These are phyloP conservation scores for Pygoscelis antarcticus DNA, from an alignment of 2,113 vertebrate species.

Conservation along the genomic window DNA sequence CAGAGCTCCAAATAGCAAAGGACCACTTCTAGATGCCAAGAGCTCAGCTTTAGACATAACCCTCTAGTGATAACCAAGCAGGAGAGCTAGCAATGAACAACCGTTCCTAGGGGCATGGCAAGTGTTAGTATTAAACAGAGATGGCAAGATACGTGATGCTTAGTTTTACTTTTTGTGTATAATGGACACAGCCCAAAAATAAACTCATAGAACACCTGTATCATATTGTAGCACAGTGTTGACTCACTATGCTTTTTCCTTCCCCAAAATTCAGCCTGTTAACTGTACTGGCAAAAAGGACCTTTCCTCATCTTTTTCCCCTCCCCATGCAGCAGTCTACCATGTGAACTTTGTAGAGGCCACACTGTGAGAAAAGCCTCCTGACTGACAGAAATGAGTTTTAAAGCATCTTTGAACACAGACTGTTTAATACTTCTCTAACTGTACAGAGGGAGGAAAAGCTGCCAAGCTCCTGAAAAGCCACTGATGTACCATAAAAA, in stretches of 20 bases:
- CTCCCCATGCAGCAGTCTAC: not conserved
- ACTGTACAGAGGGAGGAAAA: not conserved
- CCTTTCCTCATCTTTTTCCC: not conserved
- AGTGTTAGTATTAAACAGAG: not conserved
- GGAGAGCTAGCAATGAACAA: not conserved
- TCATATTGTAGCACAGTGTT: not conserved
- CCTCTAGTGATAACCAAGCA: not conserved
- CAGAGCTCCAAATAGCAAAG: not conserved
- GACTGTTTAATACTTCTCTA: not conserved
- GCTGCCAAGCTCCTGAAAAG: constrained; percentile 25
- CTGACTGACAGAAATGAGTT: not conserved
- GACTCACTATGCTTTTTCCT: not conserved
- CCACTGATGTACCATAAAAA: constrained; percentile 8
- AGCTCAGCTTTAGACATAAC: not conserved
- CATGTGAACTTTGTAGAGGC: not conserved
- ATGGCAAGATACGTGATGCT: not conserved
- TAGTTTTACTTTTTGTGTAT: not conserved
- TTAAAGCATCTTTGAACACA: constrained; percentile 39
- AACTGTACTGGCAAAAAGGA: not conserved
- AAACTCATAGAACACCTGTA: not conserved
- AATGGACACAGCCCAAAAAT: not conserved
- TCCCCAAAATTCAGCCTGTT: not conserved
- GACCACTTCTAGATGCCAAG: not conserved
- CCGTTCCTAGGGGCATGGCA: not conserved
- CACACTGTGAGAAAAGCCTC: not conserved